These are phyloP conservation scores for Pseudopleuronectes americanus DNA, from an alignment of 2,797 vertebrate species.

Conservation along the genomic window DNA sequence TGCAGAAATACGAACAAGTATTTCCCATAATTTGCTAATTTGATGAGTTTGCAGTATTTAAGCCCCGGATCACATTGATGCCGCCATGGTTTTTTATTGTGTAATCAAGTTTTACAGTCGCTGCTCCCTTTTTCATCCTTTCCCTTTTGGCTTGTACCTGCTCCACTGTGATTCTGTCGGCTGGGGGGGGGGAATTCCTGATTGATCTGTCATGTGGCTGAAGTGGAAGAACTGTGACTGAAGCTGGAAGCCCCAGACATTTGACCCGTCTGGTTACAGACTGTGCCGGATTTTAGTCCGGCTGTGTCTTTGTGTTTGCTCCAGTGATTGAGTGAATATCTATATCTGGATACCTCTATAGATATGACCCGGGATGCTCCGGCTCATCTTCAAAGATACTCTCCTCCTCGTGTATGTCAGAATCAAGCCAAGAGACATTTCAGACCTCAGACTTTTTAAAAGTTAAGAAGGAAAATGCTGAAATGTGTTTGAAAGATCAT, in stretches of 20 bases:
- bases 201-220: constrained; percentile 47
- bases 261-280: constrained; percentile 13
- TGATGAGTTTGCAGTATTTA: constrained; percentile 58
- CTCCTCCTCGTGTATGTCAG: background rate
- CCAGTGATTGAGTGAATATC: background rate
- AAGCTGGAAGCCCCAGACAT: constrained; percentile 17
- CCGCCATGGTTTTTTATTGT: constrained; percentile 40
- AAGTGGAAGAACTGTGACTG: constrained; percentile 24
- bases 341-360: background rate
- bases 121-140: constrained; percentile 25
- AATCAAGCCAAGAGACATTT: too few relatives aligned
- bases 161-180: constrained; percentile 13
- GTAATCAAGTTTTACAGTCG: constrained; percentile 56
- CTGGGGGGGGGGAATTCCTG: constrained; percentile 15
- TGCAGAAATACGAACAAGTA: constrained; percentile 38
- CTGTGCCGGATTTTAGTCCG: background rate
- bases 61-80: constrained; percentile 23
- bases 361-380: too few relatives aligned
- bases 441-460: too few relatives aligned
- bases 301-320: background rate
- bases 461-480: too few relatives aligned
- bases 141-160: constrained; percentile 19
- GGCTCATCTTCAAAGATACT: background rate
- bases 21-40: constrained; percentile 53
- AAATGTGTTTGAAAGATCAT: background rate